phyloP scores from a whole-genome alignment of 2,797 vertebrate genomes.

The Gymnoscopelus microlampas region DNA sequence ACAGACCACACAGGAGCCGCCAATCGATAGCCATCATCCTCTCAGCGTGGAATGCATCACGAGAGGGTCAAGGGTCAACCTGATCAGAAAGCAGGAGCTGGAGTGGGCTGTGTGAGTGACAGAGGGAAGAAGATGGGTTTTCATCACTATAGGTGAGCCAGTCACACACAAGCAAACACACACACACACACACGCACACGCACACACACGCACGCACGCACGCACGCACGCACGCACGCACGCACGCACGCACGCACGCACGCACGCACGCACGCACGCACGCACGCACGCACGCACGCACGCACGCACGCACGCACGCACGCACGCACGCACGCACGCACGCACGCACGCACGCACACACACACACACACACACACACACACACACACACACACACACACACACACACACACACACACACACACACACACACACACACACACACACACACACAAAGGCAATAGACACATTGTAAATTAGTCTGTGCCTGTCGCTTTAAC shows the following conservation, averaged over 20 bases:
- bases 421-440: conserved; percentile 4
- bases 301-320: not conserved
- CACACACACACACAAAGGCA: not conserved
- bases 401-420: conserved; percentile 25
- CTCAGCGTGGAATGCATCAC: conserved; percentile 45
- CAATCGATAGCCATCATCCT: conserved; percentile 46
- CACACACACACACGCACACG: too few species aligned
- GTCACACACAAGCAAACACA: not conserved
- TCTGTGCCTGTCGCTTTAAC: too few species aligned
- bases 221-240: not conserved
- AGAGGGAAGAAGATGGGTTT: conserved; percentile 18
- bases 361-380: not conserved
- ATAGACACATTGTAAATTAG: too few species aligned
- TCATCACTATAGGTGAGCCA: not conserved
- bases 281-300: conserved; percentile 12
- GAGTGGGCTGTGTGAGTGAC: conserved; percentile 4
- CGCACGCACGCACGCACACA: not conserved
- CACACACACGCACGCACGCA: too few species aligned
- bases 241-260: not conserved
- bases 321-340: not conserved
- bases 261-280: not conserved
- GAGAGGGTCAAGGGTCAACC: conserved; percentile 56
- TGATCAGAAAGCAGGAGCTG: conserved; percentile 39
- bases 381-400: not conserved
- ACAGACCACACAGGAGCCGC: conserved; percentile 52